Evolutionary conservation across 2,888 invertebrate genomes (phyloP).

Genomic region (Dasysyrphus tricinctus): DNA sequence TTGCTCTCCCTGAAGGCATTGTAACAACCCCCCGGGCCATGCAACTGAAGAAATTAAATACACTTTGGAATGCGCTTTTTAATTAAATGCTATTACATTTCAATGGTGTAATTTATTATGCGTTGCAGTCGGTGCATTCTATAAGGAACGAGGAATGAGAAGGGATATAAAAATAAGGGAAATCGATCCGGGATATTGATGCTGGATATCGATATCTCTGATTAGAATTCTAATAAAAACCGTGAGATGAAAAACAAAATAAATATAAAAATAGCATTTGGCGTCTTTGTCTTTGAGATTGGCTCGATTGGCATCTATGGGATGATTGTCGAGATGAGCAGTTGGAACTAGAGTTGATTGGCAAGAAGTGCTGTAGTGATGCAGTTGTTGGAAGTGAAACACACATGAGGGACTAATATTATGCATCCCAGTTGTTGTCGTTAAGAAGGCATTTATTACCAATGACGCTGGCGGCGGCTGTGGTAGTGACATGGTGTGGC

Average conservation of each 20-base stretch:
- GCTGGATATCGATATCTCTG: slow-evolving; percentile 33
- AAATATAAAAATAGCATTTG: slow-evolving; percentile 35
- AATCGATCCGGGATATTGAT: slow-evolving; percentile 37
- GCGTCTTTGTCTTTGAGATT: slow-evolving; percentile 20
- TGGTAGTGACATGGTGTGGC: not conserved
- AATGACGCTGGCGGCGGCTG: not conserved
- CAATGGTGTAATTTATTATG: slow-evolving; percentile 58
- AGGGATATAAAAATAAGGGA: not conserved
- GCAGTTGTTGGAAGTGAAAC: not conserved
- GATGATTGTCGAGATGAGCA: not conserved
- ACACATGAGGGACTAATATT: slow-evolving; percentile 32
- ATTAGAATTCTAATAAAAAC: slow-evolving; percentile 62
- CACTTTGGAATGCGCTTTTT: slow-evolving; percentile 66
- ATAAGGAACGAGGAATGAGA: not conserved
- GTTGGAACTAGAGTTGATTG: slow-evolving; percentile 17
- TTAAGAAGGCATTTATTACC: slow-evolving; percentile 45
- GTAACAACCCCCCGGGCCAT: not conserved
- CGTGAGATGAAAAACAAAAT: not conserved
- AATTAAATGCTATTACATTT: slow-evolving; percentile 71
- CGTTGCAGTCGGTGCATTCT: slow-evolving; percentile 52
- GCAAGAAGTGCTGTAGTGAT: not conserved
- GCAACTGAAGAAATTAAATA: slow-evolving; percentile 30
- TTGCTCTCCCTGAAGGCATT: slow-evolving; percentile 24
- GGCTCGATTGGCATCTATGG: not conserved
- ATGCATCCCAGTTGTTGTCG: slow-evolving; percentile 58